Base-by-base conservation (phyloP, 2,113 vertebrate genomes). In the Dasypus novemcinctus region DNA sequence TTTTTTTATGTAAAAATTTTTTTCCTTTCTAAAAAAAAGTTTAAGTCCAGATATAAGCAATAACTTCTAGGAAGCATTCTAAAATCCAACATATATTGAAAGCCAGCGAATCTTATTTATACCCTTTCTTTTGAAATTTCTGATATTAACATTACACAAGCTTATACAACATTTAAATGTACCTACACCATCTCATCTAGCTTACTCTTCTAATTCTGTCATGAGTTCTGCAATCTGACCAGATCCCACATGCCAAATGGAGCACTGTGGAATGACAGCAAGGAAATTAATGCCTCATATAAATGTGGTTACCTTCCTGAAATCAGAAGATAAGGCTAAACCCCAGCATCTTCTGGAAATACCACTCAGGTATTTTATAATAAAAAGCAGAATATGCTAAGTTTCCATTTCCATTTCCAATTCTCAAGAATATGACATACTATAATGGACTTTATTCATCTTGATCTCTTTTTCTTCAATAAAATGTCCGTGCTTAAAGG, bases 371-470 rank as follows among this genome's bases (percentile, higher is more conserved):
- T 96, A 97, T n/a, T n/a, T n/a, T n/a, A n/a, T 93, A 84, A 96
- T 95, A 97, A 97, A 97, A 97, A 96, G 43, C 82, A 94, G 85
- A 96, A 92, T 96, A 92, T 79, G 64, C 49, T 86, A 96, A 95
- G 71, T 90, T 97, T 95, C 91, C 97, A 97, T 57, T 94, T 96
- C 79, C 66, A 76, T 72, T 94, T 97, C 92, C 90, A 97, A 91
- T 96, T 94, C 78, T 20, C 79, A 97, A 95, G 95, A 96, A 92
- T 96, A 81, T 95, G 90, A 94, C 54, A 96, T 83, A 33, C 69
- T 89, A 78, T 90, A 97, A 84, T 36, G 90, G 69, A 90, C 69
- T 96, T 95, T 95, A 96, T 97, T 96, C 87, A 95, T 97, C 52
- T 92, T 95, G 78, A 96, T 95, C 80, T 92, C 81, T 91, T 96